phyloP scores from a whole-genome alignment of 2,113 vertebrate species.

The Thunnus maccoyii region DNA sequence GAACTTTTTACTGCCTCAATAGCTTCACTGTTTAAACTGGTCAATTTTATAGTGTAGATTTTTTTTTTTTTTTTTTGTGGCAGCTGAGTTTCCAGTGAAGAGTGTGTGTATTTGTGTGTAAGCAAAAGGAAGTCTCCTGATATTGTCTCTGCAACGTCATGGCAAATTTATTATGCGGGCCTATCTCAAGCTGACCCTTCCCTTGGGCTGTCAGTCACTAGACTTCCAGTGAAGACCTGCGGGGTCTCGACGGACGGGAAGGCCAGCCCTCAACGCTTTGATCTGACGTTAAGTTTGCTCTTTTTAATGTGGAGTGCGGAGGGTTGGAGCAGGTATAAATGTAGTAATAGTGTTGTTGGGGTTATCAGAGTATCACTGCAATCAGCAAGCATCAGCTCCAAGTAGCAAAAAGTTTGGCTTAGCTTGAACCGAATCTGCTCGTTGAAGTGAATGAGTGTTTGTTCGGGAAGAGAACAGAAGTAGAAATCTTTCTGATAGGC shows the following conservation, averaged over 20 bases:
- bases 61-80: conserved; percentile 13
- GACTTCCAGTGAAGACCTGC: conserved; percentile 19
- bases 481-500: conserved; percentile 38
- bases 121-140: conserved; percentile 71
- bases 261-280: neutral
- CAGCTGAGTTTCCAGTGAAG: conserved; percentile 58
- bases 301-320: neutral
- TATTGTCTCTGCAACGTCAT: conserved; percentile 64
- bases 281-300: neutral
- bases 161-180: conserved; percentile 61
- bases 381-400: neutral
- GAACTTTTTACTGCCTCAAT: conserved; percentile 34
- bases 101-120: conserved; percentile 68
- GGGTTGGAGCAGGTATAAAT: conserved; percentile 1
- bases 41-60: neutral
- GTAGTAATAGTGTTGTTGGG: neutral
- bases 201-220: conserved; percentile 21
- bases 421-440: neutral
- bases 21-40: conserved; percentile 23
- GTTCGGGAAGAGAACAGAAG: conserved; percentile 18
- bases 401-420: neutral
- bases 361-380: neutral
- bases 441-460: neutral
- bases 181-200: conserved; percentile 54
- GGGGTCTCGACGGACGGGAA: neutral